A percentile compares a stretch with the other conserved stretches of the same genome.
Evolutionary conservation across 2,113 vertebrate genomes (phyloP).

Genomic region (Nesogale talazaci): DNA sequence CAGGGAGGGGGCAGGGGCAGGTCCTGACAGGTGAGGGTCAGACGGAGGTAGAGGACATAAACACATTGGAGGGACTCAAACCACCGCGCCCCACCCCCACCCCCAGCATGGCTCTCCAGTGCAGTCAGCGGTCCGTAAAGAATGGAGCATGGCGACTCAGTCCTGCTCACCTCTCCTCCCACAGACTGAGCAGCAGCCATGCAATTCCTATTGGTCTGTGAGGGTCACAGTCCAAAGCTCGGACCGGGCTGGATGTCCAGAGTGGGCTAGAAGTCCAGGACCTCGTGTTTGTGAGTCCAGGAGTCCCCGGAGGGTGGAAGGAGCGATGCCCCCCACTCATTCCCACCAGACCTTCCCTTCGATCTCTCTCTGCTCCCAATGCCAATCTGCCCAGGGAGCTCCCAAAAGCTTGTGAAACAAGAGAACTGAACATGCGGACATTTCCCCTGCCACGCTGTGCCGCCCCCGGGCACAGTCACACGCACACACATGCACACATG

Average conservation of each 20-base stretch:
- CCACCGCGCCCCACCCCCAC: accelerated
- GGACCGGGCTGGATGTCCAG: no score
- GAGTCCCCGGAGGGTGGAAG: no score
- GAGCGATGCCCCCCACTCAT: no score
- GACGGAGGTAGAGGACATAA: accelerated
- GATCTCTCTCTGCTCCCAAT: background rate
- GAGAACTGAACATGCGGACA: no score
- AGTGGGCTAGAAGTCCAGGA: no score
- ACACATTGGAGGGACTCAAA: accelerated
- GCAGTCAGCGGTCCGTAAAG: background rate
- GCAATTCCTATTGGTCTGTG: background rate
- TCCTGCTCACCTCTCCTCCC: background rate
- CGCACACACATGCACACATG: background rate
- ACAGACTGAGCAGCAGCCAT: background rate
- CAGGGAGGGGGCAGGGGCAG: no score
- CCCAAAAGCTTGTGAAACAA: no score
- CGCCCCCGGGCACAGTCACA: background rate
- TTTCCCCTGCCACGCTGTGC: no score
- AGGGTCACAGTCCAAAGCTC: background rate
- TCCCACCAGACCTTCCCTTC: no score
- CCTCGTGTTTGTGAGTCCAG: no score
- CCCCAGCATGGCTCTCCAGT: background rate
- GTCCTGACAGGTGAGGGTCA: accelerated
- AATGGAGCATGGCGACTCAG: background rate
- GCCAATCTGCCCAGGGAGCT: no score